Evolutionary conservation across 2,888 invertebrate species (phyloP).

Genomic region (Tetranychus piercei): DNA sequence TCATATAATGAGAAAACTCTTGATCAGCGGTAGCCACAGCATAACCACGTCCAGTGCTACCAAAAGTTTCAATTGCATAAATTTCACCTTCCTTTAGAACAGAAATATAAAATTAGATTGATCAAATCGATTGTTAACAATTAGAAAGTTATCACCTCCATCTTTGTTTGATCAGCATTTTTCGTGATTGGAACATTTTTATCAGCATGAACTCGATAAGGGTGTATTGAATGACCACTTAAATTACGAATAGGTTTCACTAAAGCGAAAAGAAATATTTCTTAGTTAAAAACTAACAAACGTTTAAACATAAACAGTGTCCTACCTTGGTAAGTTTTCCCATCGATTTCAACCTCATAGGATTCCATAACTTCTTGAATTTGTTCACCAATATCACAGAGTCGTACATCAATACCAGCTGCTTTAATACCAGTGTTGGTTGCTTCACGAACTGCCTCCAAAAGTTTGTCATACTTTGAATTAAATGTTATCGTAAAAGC

Average conservation of each 20-base stretch:
- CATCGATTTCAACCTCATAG: conserved; percentile 90
- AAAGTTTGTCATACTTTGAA: conserved; percentile 77
- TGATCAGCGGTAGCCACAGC: conserved; percentile 78
- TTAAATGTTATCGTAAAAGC: conserved; percentile 95
- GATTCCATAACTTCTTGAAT: conserved; percentile 99
- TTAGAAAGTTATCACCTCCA: conserved; percentile 48
- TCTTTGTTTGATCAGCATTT: conserved; percentile 87
- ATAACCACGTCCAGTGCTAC: conserved; percentile 68
- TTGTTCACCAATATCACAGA: conserved; percentile 86
- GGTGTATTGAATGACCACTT: conserved; percentile 97
- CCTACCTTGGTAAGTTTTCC: conserved; percentile 64
- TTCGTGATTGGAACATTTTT: conserved; percentile 99
- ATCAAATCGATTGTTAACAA: not conserved
- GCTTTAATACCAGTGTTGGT: conserved; percentile 88
- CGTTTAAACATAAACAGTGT: too few relatives aligned
- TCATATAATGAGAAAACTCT: conserved; percentile 99
- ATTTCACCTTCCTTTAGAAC: conserved; percentile 64
- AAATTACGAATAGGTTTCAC: conserved; percentile 92
- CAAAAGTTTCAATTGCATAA: conserved; percentile 98
- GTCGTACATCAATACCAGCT: conserved; percentile 85
- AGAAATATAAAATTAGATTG: not conserved
- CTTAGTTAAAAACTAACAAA: not conserved
- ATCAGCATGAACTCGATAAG: conserved; percentile 77
- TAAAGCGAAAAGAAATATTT: conserved; percentile 21
- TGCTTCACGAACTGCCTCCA: conserved; percentile 89